These are phyloP conservation scores for Cetoscarus ocellatus DNA, from an alignment of 2,797 vertebrate genomes.

Conservation along the genomic window DNA sequence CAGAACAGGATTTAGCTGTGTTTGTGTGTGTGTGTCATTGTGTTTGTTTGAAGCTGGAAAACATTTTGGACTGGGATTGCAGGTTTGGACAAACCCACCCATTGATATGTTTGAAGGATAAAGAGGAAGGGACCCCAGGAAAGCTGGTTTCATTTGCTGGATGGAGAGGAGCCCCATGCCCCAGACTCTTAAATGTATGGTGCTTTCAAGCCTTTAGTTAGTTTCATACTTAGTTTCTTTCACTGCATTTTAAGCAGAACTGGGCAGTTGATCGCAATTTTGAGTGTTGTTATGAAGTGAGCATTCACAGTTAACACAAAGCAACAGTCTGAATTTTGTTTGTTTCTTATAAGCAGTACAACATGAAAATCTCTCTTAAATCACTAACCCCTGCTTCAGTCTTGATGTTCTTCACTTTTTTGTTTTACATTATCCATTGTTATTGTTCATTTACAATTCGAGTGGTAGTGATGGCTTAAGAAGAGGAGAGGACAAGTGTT, in stretches of 20 bases:
- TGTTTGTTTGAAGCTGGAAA: conserved; percentile 18
- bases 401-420: too few species aligned
- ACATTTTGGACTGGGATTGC: conserved; percentile 28
- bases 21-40: conserved; percentile 13
- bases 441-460: too few species aligned
- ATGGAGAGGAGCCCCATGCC: neutral
- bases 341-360: too few species aligned
- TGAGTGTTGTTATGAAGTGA: too few species aligned
- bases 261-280: neutral
- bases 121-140: neutral
- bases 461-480: too few species aligned
- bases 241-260: neutral
- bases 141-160: neutral
- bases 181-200: neutral
- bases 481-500: too few species aligned
- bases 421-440: too few species aligned
- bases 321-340: too few species aligned
- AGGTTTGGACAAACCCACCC: conserved; percentile 37
- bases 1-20: conserved; percentile 42
- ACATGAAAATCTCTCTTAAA: too few species aligned
- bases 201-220: neutral
- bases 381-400: too few species aligned
- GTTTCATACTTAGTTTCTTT: neutral
- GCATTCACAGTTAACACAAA: too few species aligned
- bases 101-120: conserved; percentile 30